These are phyloP conservation scores for Rugalucina vietnamica DNA, from an alignment of 2,888 invertebrate genomes.

Conservation along the genomic window DNA sequence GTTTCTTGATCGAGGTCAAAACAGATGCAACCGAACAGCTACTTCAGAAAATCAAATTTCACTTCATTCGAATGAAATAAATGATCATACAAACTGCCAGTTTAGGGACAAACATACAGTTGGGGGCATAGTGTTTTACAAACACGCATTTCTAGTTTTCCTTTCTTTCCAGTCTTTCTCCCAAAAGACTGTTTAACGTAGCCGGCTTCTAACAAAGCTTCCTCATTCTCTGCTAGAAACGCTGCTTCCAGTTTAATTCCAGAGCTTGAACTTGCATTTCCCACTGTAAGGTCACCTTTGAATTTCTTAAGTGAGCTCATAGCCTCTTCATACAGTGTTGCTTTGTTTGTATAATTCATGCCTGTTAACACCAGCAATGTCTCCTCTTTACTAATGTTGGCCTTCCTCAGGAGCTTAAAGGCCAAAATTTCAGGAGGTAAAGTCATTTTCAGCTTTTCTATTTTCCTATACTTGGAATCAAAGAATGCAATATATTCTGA, in stretches of 20 bases:
- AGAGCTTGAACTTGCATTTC: not conserved
- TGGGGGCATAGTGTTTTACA: too few species aligned
- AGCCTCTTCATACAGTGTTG: slow-evolving; percentile 35
- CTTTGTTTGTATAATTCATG: slow-evolving; percentile 39
- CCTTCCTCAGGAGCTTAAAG: slow-evolving; percentile 47
- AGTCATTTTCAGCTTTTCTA: slow-evolving; percentile 60
- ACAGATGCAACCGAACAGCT: too few species aligned
- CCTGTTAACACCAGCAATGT: slow-evolving; percentile 44
- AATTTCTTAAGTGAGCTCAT: slow-evolving; percentile 39
- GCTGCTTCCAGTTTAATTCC: not conserved
- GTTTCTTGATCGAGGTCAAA: too few species aligned
- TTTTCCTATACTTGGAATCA: slow-evolving; percentile 54
- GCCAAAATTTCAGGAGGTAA: slow-evolving; percentile 60
- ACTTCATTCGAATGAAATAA: too few species aligned
- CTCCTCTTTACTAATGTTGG: slow-evolving; percentile 53
- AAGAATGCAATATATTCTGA: slow-evolving; percentile 46
- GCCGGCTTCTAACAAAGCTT: not conserved
- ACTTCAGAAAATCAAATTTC: too few species aligned
- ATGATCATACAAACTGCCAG: too few species aligned
- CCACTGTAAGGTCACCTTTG: slow-evolving; percentile 2
- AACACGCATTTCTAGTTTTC: too few species aligned
- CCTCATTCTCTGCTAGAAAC: not conserved
- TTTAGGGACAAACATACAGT: too few species aligned
- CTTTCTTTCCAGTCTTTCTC: not conserved
- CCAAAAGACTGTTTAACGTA: not conserved